These are phyloP conservation scores for Melanotaenia boesemani DNA, from an alignment of 2,797 vertebrate genomes.

Conservation along the genomic window DNA sequence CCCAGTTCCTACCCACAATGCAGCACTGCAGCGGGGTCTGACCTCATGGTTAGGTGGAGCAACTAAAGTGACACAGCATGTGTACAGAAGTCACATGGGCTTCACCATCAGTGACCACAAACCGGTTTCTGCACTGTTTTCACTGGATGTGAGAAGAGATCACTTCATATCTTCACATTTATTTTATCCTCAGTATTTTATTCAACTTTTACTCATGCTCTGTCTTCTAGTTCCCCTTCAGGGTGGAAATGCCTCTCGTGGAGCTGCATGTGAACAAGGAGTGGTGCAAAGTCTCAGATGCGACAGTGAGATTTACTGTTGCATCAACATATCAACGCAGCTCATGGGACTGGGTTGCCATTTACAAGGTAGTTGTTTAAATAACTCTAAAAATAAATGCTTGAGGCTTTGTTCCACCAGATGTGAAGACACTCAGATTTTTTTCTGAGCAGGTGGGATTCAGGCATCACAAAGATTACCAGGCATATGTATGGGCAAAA, in stretches of 20 bases:
- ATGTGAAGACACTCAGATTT: slow-evolving; percentile 6
- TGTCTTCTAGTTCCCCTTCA: slow-evolving; percentile 89
- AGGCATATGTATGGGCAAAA: slow-evolving; percentile 94
- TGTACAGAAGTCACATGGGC: slow-evolving; percentile 95
- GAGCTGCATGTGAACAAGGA: slow-evolving; percentile 90
- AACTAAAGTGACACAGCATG: slow-evolving; percentile 89
- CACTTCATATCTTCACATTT: background rate
- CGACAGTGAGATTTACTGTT: slow-evolving; percentile 87
- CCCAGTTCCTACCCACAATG: slow-evolving; percentile 82
- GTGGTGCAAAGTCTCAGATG: slow-evolving; percentile 91
- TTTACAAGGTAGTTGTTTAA: slow-evolving; percentile 88
- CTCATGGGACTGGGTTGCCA: slow-evolving; percentile 98
- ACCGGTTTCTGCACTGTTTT: slow-evolving; percentile 92
- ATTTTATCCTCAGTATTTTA: background rate
- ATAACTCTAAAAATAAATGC: slow-evolving; percentile 59
- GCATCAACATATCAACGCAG: slow-evolving; percentile 90
- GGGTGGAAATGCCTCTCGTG: slow-evolving; percentile 87
- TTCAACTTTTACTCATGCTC: background rate
- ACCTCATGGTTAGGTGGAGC: slow-evolving; percentile 82
- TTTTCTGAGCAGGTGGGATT: slow-evolving; percentile 76
- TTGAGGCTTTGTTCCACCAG: background rate
- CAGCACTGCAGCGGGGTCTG: slow-evolving; percentile 82
- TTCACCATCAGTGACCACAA: slow-evolving; percentile 97
- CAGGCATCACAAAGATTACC: slow-evolving; percentile 93
- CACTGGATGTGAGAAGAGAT: slow-evolving; percentile 87